Evolutionary conservation across 2,113 vertebrate species (phyloP).

Genomic region (Enhydra lutris): DNA sequence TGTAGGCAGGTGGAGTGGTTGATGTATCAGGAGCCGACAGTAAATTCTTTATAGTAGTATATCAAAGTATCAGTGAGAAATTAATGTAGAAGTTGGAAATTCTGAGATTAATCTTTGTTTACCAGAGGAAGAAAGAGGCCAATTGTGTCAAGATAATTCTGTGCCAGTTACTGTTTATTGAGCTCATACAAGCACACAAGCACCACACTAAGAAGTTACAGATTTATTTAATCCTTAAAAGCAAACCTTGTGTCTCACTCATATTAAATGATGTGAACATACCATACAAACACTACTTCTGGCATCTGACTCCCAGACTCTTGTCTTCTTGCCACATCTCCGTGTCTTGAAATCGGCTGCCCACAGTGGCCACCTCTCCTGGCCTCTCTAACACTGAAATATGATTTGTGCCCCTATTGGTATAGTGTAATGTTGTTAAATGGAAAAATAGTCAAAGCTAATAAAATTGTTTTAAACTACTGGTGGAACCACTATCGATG

Average conservation of each 20-base stretch:
- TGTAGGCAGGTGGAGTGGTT: background rate
- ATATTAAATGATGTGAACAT: background rate
- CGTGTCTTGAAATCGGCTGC: background rate
- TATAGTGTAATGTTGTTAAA: background rate
- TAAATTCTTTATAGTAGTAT: background rate
- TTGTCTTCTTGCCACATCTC: background rate
- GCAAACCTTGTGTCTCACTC: background rate
- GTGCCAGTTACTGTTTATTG: background rate
- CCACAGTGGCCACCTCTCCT: background rate
- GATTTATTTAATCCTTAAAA: conserved; percentile 4
- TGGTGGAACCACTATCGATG: background rate
- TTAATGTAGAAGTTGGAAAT: background rate
- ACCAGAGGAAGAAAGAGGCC: background rate
- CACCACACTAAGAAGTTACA: background rate
- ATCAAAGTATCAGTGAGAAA: background rate
- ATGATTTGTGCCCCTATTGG: background rate
- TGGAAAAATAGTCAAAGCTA: background rate
- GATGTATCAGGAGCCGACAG: background rate
- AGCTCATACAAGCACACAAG: background rate
- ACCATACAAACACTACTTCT: background rate
- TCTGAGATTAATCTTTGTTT: background rate
- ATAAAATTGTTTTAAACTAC: background rate
- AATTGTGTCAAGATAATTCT: background rate
- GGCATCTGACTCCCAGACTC: background rate
- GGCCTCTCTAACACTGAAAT: background rate